A percentile compares a stretch with the other conserved stretches of the same genome.
phyloP scores from a whole-genome alignment of 2,888 invertebrate species.

The Caenorhabditis panamensis region DNA sequence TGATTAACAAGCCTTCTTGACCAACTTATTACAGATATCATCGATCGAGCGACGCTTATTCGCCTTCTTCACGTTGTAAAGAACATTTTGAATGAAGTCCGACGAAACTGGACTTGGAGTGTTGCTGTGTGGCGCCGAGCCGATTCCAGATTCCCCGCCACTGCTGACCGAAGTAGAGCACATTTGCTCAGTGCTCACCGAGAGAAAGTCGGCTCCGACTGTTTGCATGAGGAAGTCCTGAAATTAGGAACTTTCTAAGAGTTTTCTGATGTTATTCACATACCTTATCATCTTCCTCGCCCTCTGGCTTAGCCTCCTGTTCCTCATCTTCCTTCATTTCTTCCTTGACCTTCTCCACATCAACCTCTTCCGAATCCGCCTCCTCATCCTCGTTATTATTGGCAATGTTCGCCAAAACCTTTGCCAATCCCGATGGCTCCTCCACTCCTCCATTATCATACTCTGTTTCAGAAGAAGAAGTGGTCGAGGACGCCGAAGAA shows the following conservation, averaged over 20 bases:
- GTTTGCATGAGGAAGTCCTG: constrained; percentile 35
- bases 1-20: background rate
- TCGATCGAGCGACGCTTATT: constrained; percentile 26
- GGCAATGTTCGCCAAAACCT: constrained; percentile 9
- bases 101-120: constrained; percentile 33
- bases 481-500: constrained; percentile 15
- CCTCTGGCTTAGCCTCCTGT: constrained; percentile 15
- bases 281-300: constrained; percentile 29
- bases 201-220: constrained; percentile 36
- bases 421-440: constrained; percentile 7
- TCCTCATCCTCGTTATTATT: constrained; percentile 31
- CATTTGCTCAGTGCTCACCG: constrained; percentile 54
- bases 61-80: constrained; percentile 8
- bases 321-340: no score
- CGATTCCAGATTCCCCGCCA: constrained; percentile 66
- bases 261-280: background rate
- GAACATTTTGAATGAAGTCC: background rate
- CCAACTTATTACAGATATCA: constrained; percentile 17
- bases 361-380: background rate
- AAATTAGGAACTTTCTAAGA: background rate
- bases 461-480: constrained; percentile 40
- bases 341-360: no score
- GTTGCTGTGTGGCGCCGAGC: constrained; percentile 38
- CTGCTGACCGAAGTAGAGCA: constrained; percentile 36
- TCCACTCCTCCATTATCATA: constrained; percentile 10